Evolutionary conservation across 2,113 vertebrate species (phyloP), one percentile per base, ranked within the genome.

Genomic region (Phalacrocorax brasilianus): DNA sequence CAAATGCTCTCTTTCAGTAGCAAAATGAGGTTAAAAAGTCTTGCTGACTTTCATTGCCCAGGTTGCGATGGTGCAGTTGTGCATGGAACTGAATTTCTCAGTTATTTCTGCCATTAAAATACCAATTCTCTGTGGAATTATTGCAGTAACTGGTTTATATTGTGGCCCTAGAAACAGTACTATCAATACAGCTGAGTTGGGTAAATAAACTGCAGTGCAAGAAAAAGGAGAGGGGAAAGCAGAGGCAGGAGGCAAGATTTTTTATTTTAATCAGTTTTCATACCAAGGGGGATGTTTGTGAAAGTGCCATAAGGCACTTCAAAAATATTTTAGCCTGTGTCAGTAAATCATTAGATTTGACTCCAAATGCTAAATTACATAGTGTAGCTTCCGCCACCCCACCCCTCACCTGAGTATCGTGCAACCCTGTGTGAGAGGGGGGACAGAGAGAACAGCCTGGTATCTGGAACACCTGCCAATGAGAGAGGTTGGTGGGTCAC

Each of bases 211-310:
- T 63, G 30, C 27, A 35, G 15, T 47, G 28, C 15, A 49, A n/a
- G 27, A 66, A 62, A 44, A 13, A 42, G 35, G 49, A 62, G n/a
- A 50, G 11, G 11, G 28, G 56, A 76, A 82, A 53, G 22, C n/a
- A 56, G 33, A 61, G 45, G 16, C 44, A 68, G 35, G 30, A 81
- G 49, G n/a, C 26, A 75, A 61, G 47, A 61, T 24, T n/a, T n/a
- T 22, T 58, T 58, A 21, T 73, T 44, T 40, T 0, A 3, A 40
- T 9, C 1, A 5, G 1, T 63, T 75, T 78, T 91, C 3, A 0
- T 49, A 6, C 27, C 22, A 27, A 49, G n/a, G 23, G 8, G 6
- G 7, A 2, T 75, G n/a, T 81, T 74, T 58, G 14, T 77, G 38
- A 78, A 78, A 67, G 50, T 78, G 10, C 32, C 3, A 0, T 62